Conservation (phyloP, 2,888 invertebrate species). For the Chaetogeoica ovagalla region DNA sequence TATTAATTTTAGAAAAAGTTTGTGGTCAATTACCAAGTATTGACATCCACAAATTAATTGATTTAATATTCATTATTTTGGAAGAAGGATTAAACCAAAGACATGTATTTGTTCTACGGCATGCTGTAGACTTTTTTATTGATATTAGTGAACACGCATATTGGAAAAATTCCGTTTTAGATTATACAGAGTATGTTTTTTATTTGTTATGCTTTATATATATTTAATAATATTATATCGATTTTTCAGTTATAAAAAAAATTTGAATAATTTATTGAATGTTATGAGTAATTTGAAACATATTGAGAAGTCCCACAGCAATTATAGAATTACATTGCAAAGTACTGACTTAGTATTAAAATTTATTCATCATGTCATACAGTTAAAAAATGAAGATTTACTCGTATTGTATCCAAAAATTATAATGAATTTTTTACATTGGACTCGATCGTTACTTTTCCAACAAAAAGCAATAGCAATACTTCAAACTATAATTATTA, state of each 20-base stretch:
- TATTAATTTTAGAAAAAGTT: slow-evolving; percentile 40
- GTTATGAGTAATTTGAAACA: not conserved
- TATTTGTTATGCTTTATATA: not conserved
- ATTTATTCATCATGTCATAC: slow-evolving; percentile 33
- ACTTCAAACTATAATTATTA: slow-evolving; percentile 24
- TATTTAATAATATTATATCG: not conserved
- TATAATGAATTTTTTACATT: slow-evolving; percentile 3
- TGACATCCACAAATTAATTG: slow-evolving; percentile 38
- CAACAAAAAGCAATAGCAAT: slow-evolving; percentile 5
- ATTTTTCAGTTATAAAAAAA: slow-evolving; percentile 36
- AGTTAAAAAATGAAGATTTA: slow-evolving; percentile 25
- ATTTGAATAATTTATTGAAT: slow-evolving; percentile 26
- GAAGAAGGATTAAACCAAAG: slow-evolving; percentile 44
- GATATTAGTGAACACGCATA: slow-evolving; percentile 40
- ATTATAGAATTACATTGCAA: slow-evolving; percentile 12
- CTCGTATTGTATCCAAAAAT: slow-evolving; percentile 29
- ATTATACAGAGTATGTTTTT: slow-evolving; percentile 28
- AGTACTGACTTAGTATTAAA: slow-evolving; percentile 15
- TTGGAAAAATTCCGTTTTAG: slow-evolving; percentile 36
- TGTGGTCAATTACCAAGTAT: slow-evolving; percentile 27
- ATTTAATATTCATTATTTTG: slow-evolving; percentile 38
- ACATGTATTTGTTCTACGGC: slow-evolving; percentile 28
- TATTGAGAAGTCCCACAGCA: not conserved
- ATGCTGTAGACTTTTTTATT: slow-evolving; percentile 39
- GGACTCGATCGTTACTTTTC: slow-evolving; percentile 21